phyloP scores from a whole-genome alignment of 1,140 invertebrate species.

The Venturia canescens region DNA sequence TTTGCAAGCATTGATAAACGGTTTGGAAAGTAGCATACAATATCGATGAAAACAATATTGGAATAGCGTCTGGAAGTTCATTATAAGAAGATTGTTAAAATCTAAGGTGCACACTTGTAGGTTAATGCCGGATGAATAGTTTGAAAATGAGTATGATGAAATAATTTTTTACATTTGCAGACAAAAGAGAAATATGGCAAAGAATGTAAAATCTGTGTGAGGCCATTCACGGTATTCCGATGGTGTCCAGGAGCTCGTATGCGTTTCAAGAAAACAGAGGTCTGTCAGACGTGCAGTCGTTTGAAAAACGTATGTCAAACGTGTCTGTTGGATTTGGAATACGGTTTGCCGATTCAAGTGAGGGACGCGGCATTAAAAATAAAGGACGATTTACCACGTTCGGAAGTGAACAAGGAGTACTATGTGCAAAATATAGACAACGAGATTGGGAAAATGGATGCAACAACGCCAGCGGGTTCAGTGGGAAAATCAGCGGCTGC shows the following conservation, averaged over 20 bases:
- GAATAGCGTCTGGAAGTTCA: too few species aligned
- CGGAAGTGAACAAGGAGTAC: constrained; percentile 99
- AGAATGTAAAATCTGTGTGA: constrained; percentile 91
- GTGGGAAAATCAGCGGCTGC: constrained; percentile 86
- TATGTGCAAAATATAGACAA: constrained; percentile 97
- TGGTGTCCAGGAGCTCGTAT: constrained; percentile 98
- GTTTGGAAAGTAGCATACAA: too few species aligned
- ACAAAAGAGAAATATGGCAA: too few species aligned
- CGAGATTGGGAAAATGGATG: constrained; percentile 81
- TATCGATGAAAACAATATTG: too few species aligned
- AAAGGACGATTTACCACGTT: constrained; percentile 96
- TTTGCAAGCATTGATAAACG: too few species aligned
- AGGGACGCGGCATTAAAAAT: constrained; percentile 97
- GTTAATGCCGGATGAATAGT: too few species aligned
- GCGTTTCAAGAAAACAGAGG: constrained; percentile 99
- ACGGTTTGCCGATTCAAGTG: constrained; percentile 96
- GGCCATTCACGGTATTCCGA: constrained; percentile 99
- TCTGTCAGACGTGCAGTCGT: constrained; percentile 99
- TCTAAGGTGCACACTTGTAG: too few species aligned
- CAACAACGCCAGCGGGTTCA: constrained; percentile 81
- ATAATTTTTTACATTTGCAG: too few species aligned
- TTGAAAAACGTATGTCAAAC: constrained; percentile 99
- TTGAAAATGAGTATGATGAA: too few species aligned
- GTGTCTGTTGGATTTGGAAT: constrained; percentile 98
- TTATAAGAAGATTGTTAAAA: too few species aligned